These are phyloP conservation scores for Achroia grisella DNA, from an alignment of 1,140 invertebrate genomes.

Conservation along the genomic window DNA sequence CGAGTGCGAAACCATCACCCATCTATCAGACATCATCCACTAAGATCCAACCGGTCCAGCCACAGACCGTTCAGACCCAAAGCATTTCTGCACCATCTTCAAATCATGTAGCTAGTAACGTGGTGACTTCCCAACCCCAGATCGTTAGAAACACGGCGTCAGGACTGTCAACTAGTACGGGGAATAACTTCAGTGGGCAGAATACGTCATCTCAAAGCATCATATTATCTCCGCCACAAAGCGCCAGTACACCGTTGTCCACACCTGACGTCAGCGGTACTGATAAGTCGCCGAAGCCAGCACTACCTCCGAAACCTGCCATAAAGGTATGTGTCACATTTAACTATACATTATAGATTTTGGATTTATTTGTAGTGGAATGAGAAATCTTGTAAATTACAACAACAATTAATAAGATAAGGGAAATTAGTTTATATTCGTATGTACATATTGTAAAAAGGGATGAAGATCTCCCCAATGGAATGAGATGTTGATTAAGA, in stretches of 20 bases:
- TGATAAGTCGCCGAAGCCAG: slow-evolving; percentile 77
- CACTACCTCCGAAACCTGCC: slow-evolving; percentile 83
- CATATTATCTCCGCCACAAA: slow-evolving; percentile 74
- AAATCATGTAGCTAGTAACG: slow-evolving; percentile 59
- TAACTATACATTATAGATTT: too few relatives aligned
- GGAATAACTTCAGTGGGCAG: slow-evolving; percentile 44
- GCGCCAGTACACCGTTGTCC: slow-evolving; percentile 73
- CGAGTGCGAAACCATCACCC: slow-evolving; percentile 80
- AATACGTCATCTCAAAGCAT: slow-evolving; percentile 68
- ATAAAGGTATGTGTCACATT: too few relatives aligned
- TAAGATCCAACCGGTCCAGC: slow-evolving; percentile 86
- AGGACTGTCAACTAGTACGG: slow-evolving; percentile 50
- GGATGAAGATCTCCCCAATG: too few relatives aligned
- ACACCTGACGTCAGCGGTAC: slow-evolving; percentile 72
- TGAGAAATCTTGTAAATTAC: too few relatives aligned
- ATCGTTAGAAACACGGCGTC: slow-evolving; percentile 67
- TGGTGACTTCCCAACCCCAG: slow-evolving; percentile 64
- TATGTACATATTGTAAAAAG: too few relatives aligned
- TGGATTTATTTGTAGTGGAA: too few relatives aligned
- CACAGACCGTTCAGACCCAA: slow-evolving; percentile 78
- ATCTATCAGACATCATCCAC: slow-evolving; percentile 88
- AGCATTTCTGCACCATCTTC: slow-evolving; percentile 50
- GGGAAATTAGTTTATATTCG: too few relatives aligned
- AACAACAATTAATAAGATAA: too few relatives aligned
- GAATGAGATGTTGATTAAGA: too few relatives aligned